Conservation (phyloP, 2,797 vertebrate species). For the Valencia hispanica region DNA sequence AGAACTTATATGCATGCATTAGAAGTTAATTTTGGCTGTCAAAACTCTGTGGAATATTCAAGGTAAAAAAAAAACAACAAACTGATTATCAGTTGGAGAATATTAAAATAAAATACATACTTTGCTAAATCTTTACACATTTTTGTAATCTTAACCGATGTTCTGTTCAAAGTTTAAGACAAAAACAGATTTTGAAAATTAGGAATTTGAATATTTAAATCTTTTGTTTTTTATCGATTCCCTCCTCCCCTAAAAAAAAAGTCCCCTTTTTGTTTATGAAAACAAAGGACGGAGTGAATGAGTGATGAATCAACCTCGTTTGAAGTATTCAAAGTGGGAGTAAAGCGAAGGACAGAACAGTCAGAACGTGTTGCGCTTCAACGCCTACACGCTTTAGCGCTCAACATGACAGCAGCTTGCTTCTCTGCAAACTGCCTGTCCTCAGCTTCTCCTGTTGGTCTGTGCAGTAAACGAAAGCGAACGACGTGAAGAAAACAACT, state of each 20-base stretch:
- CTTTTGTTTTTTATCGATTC: too few species aligned
- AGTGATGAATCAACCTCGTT: not conserved
- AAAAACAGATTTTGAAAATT: too few species aligned
- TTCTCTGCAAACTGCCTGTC: conserved; percentile 10
- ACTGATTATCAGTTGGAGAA: not conserved
- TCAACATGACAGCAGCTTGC: conserved; percentile 32
- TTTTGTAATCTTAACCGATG: not conserved
- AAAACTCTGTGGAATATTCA: not conserved
- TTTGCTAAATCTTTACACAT: not conserved
- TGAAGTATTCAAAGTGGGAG: conserved; percentile 15
- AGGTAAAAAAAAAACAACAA: not conserved
- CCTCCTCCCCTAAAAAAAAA: not conserved
- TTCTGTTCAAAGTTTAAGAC: too few species aligned
- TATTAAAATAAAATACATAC: too few species aligned
- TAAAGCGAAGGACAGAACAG: conserved; percentile 1
- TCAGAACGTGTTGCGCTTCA: conserved; percentile 32
- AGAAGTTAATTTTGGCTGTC: not conserved
- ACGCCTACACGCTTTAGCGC: conserved; percentile 45
- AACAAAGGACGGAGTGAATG: not conserved
- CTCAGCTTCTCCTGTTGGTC: conserved; percentile 4
- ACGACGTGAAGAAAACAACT: conserved; percentile 2
- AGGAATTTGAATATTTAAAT: not conserved
- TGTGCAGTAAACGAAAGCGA: conserved; percentile 6
- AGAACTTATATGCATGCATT: not conserved
- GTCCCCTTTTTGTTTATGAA: not conserved